Conservation (phyloP, 2,888 invertebrate genomes). For the Salticus scenicus region DNA sequence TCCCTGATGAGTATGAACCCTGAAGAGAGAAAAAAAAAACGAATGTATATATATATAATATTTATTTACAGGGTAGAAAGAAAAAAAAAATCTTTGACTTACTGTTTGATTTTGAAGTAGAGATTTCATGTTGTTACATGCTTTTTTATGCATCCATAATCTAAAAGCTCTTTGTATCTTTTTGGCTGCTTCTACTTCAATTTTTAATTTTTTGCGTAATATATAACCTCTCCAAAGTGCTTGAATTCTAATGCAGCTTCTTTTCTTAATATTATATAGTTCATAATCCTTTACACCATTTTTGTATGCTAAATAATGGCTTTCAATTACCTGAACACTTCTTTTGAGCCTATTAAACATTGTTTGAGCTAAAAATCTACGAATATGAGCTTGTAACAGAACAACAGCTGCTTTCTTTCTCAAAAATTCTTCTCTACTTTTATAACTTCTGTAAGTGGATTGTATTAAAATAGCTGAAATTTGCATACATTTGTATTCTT, state of each 20-base stretch:
- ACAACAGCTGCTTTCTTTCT: constrained; percentile 19
- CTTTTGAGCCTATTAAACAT: not conserved
- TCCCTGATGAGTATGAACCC: too few species aligned
- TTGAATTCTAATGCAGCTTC: constrained; percentile 22
- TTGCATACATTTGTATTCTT: constrained; percentile 19
- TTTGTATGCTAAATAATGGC: constrained; percentile 21
- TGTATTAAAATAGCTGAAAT: constrained; percentile 28
- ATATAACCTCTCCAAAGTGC: constrained; percentile 19
- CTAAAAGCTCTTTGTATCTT: constrained; percentile 38
- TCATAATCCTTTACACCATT: not conserved
- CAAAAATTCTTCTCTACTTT: not conserved
- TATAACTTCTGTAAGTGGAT: not conserved
- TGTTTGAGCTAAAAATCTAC: not conserved
- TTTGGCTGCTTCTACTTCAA: constrained; percentile 14
- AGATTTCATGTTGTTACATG: not conserved
- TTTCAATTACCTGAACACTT: constrained; percentile 15
- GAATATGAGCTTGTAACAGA: not conserved
- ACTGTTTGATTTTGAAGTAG: not conserved
- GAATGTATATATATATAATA: too few species aligned
- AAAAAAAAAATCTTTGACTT: not conserved
- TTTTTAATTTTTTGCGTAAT: constrained; percentile 10
- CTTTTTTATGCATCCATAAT: constrained; percentile 13
- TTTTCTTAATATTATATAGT: not conserved
- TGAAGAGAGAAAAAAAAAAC: too few species aligned
- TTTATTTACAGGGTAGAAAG: not conserved